Evolutionary conservation across 2,113 vertebrate genomes (phyloP).

Genomic region (Plecturocebus donacophilus): DNA sequence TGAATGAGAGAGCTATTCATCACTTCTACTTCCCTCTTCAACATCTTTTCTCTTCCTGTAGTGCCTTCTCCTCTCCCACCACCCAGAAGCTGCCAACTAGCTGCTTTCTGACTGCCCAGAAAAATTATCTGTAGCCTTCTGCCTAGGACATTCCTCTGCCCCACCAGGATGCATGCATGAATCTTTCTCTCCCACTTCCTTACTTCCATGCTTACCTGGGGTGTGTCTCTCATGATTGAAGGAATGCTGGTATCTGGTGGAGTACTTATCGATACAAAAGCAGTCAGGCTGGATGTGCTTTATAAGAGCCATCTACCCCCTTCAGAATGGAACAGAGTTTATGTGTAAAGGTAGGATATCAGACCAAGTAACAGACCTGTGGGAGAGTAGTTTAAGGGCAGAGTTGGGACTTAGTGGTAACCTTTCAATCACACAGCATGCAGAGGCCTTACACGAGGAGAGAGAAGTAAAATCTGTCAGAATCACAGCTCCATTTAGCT

Average conservation of each 20-base stretch:
- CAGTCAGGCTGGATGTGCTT: not conserved
- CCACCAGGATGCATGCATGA: not conserved
- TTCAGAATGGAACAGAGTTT: not conserved
- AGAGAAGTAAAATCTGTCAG: not conserved
- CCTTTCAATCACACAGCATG: not conserved
- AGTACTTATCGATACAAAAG: not conserved
- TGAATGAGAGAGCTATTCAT: not conserved
- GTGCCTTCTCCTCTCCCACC: not conserved
- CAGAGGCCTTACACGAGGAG: not conserved
- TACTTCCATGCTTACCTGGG: not conserved
- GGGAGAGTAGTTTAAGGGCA: conserved; percentile 16
- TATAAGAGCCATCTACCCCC: not conserved
- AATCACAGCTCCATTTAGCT: not conserved
- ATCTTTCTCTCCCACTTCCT: not conserved
- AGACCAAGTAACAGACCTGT: not conserved
- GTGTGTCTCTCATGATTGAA: not conserved
- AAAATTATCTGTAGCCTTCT: not conserved
- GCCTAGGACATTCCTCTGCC: not conserved
- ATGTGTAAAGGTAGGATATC: not conserved
- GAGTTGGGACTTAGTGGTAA: not conserved
- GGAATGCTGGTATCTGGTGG: not conserved
- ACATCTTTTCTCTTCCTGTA: not conserved
- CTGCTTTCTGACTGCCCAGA: not conserved
- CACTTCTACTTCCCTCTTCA: not conserved
- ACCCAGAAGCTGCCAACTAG: not conserved